phyloP scores from a whole-genome alignment of 2,888 invertebrate genomes.

The Neocrepidodera transversa region DNA sequence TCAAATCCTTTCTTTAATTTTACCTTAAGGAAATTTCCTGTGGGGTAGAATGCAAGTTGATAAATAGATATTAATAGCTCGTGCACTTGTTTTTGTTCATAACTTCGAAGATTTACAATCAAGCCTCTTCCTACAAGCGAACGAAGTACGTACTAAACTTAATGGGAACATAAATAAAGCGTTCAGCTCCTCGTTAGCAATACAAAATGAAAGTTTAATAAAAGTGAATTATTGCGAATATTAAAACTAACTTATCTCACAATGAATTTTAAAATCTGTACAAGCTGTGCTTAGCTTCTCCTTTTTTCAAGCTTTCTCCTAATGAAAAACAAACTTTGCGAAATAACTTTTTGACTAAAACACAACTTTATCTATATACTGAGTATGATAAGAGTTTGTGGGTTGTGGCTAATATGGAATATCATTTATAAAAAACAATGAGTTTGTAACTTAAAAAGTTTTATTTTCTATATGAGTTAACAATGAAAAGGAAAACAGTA shows the following conservation, averaged over 20 bases:
- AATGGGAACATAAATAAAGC: conserved; percentile 26
- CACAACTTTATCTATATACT: too few species aligned
- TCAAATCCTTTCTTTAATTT: too few species aligned
- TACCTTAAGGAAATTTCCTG: too few species aligned
- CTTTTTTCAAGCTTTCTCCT: neutral
- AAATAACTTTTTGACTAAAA: neutral
- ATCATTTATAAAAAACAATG: too few species aligned
- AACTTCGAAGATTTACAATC: conserved; percentile 21
- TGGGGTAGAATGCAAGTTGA: conserved; percentile 6
- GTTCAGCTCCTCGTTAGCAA: conserved; percentile 29
- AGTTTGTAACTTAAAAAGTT: too few species aligned
- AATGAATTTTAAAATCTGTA: conserved; percentile 14
- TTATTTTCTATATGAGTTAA: too few species aligned
- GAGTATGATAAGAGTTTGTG: too few species aligned
- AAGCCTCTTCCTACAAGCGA: conserved; percentile 8
- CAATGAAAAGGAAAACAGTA: too few species aligned
- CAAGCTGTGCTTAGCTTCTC: conserved; percentile 1
- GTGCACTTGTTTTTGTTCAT: conserved; percentile 23
- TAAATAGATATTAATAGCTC: conserved; percentile 25
- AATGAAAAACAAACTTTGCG: conserved; percentile 18
- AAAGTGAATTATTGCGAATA: conserved; percentile 30
- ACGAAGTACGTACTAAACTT: conserved; percentile 15
- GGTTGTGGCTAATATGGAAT: too few species aligned
- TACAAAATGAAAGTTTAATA: conserved; percentile 31
- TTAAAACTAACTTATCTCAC: conserved; percentile 28